Evolutionary conservation across 2,797 vertebrate species (phyloP).

Genomic region (Borostomias antarcticus): DNA sequence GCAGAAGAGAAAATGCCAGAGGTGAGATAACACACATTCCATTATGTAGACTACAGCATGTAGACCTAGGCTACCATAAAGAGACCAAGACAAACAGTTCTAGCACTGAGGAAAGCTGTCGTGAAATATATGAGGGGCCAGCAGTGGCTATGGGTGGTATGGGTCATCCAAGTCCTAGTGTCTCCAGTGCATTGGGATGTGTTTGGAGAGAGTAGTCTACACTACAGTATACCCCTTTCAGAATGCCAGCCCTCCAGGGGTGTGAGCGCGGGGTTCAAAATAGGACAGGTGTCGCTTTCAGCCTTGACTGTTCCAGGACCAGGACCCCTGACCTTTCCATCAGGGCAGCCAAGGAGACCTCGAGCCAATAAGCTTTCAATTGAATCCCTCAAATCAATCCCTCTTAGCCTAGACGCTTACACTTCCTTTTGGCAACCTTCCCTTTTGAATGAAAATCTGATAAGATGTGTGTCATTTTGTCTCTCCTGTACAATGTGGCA

Average conservation of each 20-base stretch:
- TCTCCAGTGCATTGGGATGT: background rate
- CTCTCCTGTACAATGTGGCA: background rate
- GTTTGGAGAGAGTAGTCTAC: slow-evolving; percentile 21
- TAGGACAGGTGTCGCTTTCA: slow-evolving; percentile 80
- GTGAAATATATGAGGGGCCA: background rate
- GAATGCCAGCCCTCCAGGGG: slow-evolving; percentile 62
- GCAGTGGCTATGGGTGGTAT: background rate
- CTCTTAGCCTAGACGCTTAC: background rate
- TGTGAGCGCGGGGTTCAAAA: slow-evolving; percentile 70
- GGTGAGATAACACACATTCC: no score
- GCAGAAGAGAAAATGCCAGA: no score
- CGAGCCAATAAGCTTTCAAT: slow-evolving; percentile 29
- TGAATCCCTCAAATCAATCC: slow-evolving; percentile 10
- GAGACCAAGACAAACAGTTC: no score
- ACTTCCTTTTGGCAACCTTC: background rate
- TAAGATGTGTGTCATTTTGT: background rate
- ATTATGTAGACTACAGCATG: no score
- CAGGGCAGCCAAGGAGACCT: no score
- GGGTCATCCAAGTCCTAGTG: background rate
- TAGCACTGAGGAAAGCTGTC: background rate
- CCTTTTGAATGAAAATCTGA: background rate
- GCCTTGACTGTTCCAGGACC: slow-evolving; percentile 51
- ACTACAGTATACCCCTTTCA: slow-evolving; percentile 37
- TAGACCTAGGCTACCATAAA: no score
- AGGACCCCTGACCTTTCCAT: slow-evolving; percentile 76